Base-by-base conservation (phyloP, 2,113 vertebrate genomes). In the Condylura cristata region DNA sequence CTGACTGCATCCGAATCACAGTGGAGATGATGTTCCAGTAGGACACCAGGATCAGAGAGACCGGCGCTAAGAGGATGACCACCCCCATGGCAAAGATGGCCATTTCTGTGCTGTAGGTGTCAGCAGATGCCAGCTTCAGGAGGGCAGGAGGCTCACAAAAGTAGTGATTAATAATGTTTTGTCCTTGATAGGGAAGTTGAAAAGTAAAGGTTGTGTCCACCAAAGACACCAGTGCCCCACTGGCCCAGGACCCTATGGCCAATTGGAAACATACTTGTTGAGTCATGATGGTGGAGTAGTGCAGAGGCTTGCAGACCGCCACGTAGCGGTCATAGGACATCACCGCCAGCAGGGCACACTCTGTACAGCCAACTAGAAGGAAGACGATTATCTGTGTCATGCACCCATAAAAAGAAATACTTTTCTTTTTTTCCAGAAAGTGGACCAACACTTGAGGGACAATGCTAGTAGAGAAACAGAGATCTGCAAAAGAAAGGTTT, bases 101-200 rank as follows among this genome's bases (percentile, higher is more conserved):
- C 84, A 95, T 53, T 86, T 97, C 46, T 3, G 97, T 96, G 11
- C 9, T 3, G 1, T 3, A 75, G 1, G 89, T 86, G 0, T 95
- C 58, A 2, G 95, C 95, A 26, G 97, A 97, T 80, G 97, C 97
- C 83, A 98, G 84, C 53, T 61, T 93, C 70, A 98, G 34, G 6
- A 98, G 83, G 28, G 96, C 30, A 58, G 96, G 97, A 48, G 83
- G 95, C 28, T 98, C 97, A 4, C 97, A 98, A 93, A 97, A 98
- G 93, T 97, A 97, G 72, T 98, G 97, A 16, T 97, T 93, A 65
- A 98, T 86, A 51, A 48, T 84, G 44, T 96, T 97, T 46, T 48
- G 63, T 6, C n/a, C 91, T 88, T 39, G 76, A 51, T 97, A 98
- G n/a, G 96, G 96, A 84, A 98, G 75, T 60, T 39, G 78, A 79